A percentile compares a stretch with the other conserved stretches of the same genome.
phyloP scores from a whole-genome alignment of 2,113 vertebrate genomes.

The Scomber scombrus region DNA sequence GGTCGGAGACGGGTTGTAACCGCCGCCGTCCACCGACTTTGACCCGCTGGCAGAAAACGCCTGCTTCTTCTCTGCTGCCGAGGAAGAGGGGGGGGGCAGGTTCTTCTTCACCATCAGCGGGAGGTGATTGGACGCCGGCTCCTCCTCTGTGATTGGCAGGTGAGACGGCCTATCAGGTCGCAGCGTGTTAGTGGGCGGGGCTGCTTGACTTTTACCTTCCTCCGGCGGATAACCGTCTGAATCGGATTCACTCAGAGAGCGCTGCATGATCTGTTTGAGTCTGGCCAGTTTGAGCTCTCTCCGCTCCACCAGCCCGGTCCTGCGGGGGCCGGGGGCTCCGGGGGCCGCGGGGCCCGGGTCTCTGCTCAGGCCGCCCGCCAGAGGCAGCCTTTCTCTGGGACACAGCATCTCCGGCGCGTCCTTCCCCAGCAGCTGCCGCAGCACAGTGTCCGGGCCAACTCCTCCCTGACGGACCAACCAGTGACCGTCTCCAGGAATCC shows the following conservation, averaged over 20 bases:
- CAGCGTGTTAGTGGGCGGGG: constrained; percentile 32
- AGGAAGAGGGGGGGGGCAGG: constrained; percentile 60
- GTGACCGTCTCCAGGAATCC: constrained; percentile 74
- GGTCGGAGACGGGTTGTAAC: constrained; percentile 90
- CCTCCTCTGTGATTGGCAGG: constrained; percentile 90
- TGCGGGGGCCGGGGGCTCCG: constrained; percentile 68
- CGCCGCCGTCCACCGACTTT: constrained; percentile 86
- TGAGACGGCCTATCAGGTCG: constrained; percentile 89
- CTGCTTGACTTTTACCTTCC: constrained; percentile 85
- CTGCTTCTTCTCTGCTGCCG: constrained; percentile 87
- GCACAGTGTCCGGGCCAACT: constrained; percentile 90
- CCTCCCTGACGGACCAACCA: constrained; percentile 88
- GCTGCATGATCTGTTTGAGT: constrained; percentile 94
- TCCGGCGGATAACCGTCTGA: constrained; percentile 91
- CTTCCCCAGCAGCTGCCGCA: constrained; percentile 92
- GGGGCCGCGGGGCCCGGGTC: constrained; percentile 57
- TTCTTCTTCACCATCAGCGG: constrained; percentile 90
- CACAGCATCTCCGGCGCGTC: constrained; percentile 89
- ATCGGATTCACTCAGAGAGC: constrained; percentile 93
- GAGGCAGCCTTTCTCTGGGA: constrained; percentile 87
- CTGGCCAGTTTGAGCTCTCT: constrained; percentile 93
- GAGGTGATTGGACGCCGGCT: constrained; percentile 83
- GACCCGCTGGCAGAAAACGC: constrained; percentile 89
- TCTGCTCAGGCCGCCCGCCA: constrained; percentile 60
- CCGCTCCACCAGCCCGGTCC: constrained; percentile 86